Conservation (phyloP, 2,113 vertebrate genomes). For the Brienomyrus brachyistius region DNA sequence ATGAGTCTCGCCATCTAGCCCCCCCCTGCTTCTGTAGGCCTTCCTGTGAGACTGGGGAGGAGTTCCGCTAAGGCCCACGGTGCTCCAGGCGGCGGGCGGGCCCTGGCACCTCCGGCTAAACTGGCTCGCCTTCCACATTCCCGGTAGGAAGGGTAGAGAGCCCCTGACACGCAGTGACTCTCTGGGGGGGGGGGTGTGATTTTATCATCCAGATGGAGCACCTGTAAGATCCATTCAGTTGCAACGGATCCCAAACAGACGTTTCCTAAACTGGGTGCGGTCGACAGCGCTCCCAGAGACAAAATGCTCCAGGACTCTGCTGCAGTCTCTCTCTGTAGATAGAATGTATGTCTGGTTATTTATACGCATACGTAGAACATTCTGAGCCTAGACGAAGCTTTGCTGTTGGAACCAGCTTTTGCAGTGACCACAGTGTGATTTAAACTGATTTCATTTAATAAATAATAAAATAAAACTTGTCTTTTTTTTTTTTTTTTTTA, state of each 20-base stretch:
- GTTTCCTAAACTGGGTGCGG: neutral
- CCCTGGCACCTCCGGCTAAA: neutral
- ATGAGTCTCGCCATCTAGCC: constrained; percentile 12
- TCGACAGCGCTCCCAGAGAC: neutral
- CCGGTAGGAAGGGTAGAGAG: neutral
- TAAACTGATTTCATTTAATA: constrained; percentile 12
- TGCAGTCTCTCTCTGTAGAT: constrained; percentile 1
- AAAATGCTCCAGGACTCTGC: neutral
- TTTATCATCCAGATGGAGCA: constrained; percentile 2
- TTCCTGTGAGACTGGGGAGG: neutral
- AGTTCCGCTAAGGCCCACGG: neutral
- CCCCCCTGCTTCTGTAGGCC: neutral
- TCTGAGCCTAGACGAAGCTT: constrained; percentile 2
- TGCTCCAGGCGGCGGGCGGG: neutral
- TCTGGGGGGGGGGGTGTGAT: neutral
- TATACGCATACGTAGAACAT: neutral
- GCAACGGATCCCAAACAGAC: neutral
- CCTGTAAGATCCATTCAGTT: neutral
- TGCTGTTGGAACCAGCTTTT: constrained; percentile 11
- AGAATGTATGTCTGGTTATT: constrained; percentile 6
- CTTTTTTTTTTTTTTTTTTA: neutral
- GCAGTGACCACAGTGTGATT: constrained; percentile 12
- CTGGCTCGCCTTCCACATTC: neutral
- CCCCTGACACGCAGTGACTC: neutral
- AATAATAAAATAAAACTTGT: constrained; percentile 11